Evolutionary conservation across 1,140 invertebrate genomes (phyloP).

Genomic region (Pectinophora gossypiella): DNA sequence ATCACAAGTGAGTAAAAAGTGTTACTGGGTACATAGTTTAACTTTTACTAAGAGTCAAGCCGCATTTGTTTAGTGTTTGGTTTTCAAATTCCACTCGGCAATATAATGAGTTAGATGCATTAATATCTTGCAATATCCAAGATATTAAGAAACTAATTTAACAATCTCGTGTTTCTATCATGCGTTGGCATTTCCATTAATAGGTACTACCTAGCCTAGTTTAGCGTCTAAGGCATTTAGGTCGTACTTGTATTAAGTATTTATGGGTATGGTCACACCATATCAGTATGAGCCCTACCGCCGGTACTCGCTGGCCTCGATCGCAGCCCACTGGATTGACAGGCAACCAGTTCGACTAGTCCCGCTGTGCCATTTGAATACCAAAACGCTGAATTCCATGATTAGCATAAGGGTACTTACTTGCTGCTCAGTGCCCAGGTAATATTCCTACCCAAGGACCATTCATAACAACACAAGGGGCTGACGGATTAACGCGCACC

Average conservation of each 20-base stretch:
- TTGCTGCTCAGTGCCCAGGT: not conserved
- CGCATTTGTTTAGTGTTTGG: too few relatives aligned
- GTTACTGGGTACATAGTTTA: too few relatives aligned
- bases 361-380: not conserved
- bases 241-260: not conserved
- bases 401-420: not conserved
- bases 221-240: not conserved
- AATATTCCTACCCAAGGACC: not conserved
- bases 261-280: not conserved
- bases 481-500: not conserved
- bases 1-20: too few relatives aligned
- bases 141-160: too few relatives aligned
- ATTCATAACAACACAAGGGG: not conserved
- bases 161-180: too few relatives aligned
- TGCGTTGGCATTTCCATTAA: too few relatives aligned
- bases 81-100: too few relatives aligned
- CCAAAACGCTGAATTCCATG: not conserved
- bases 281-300: not conserved
- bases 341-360: not conserved
- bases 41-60: too few relatives aligned
- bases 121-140: too few relatives aligned
- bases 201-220: too few relatives aligned
- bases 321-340: not conserved
- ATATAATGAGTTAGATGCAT: too few relatives aligned
- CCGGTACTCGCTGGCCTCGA: not conserved